Evolutionary conservation across 2,113 vertebrate species (phyloP), one percentile per base, ranked within the genome.

Genomic region (Lampris megalopsis): DNA sequence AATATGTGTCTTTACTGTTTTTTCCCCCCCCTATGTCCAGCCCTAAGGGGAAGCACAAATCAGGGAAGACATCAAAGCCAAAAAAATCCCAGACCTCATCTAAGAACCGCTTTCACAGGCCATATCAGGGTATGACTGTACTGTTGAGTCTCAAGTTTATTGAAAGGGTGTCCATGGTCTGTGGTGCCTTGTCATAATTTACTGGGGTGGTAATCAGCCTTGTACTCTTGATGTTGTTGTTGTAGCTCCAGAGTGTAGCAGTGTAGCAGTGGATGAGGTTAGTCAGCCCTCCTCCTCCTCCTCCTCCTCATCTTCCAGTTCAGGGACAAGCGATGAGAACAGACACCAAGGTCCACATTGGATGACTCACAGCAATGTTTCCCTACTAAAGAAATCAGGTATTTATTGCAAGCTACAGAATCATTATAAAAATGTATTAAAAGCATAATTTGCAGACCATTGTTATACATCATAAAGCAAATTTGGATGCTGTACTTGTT

Each of bases 21-120:
- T 6, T 43, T 71, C 35, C 68, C 36, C 75, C 53, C 63, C 81
- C 63, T 78, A 47, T 80, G 60, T 93, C 36, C 76, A 99, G 97
- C 79, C 94, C 95, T 10, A 98, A 96, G 95, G 95, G 95, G 81
- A 97, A 97, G 87, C 95, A 96, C 87, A 97, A 96, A 86, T 95
- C 94, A 90, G 92, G 93, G 83, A 98, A 95, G 92, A 91, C 92
- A 71, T 94, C 94, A 75, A 97, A 96, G 93, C 90, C 87, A 71
- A 96, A 95, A 95, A 94, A 94, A 91, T 93, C 95, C 91, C 85
- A 94, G 87, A 93, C 95, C 90, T 91, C 95, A 88, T 89, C 93
- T 42, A 95, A 93, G 87, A 96, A 89, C 66, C 94, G 90, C 69
- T 95, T 95, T 89, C 95, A 92, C 80, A 94, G 94, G 79, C 89